Base-by-base conservation (phyloP, 2,888 invertebrate species). In the Caenorhabditis becei region DNA sequence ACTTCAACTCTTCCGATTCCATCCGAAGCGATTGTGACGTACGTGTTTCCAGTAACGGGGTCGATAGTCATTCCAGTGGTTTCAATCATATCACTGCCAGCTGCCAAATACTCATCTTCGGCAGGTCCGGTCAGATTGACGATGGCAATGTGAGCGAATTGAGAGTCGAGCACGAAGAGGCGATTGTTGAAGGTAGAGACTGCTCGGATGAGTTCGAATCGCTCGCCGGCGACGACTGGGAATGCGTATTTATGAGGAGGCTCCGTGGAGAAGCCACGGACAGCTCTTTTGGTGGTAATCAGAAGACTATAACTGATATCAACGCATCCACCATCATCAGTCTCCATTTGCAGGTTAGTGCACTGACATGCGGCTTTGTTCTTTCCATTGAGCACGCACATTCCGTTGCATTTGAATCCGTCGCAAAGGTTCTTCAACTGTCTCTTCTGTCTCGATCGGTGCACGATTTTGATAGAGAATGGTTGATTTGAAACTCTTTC, bases 401-500 rank as follows among this genome's bases (percentile, higher is more conserved):
- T 69, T 56, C 70, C 79, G 24, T 62, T 56, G 35, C 78, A 78
- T 51, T 78, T 74, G 24, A 81, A 35, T 7, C 56, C 69, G 5
- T 72, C 32, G 74, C 87, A 87, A 14, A 82, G 75, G 58, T 87
- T 87, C 51, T 72, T 78, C 28, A 71, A 10, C 92, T 93, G 93
- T 88, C 91, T 92, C 0, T 95, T 95, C 90, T 95, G 95, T 16
- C 95, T 93, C 88, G 94, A 94, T 0, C 95, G 94, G 91, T 95
- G 95, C 88, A 95, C 92, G 51, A 96, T 94, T 92, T 96, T 95
- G 82, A 97, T 94, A 91, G 96, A 96, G 93, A 96, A 96, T 0
- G 96, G 96, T 91, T 96, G 96, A 2, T 95, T 94, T 81, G 95
- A 93, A 14, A 95, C 95, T 84, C 95, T 93, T 91, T 96, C 95